Evolutionary conservation across 2,113 vertebrate genomes (phyloP).

Genomic region (Cheilinus undulatus): DNA sequence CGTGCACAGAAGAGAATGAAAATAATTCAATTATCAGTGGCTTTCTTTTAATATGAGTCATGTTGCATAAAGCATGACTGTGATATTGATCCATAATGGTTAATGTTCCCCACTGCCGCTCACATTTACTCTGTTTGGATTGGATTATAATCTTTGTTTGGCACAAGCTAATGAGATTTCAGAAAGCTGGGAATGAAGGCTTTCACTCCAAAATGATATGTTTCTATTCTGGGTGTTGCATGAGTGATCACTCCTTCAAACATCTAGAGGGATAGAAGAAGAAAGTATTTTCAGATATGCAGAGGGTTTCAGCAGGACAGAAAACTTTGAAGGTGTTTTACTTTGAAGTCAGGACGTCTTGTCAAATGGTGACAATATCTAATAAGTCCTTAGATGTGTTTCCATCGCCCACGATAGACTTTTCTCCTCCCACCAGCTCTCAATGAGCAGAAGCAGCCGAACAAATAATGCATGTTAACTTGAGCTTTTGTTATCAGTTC

Average conservation of each 20-base stretch:
- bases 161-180: constrained; percentile 62
- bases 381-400: constrained; percentile 1
- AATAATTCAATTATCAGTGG: constrained; percentile 69
- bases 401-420: constrained; percentile 3
- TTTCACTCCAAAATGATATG: constrained; percentile 41
- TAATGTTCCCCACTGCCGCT: constrained; percentile 36
- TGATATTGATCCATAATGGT: constrained; percentile 65
- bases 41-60: constrained; percentile 66
- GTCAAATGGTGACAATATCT: not conserved
- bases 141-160: constrained; percentile 62
- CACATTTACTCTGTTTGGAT: constrained; percentile 35
- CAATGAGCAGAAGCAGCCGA: not conserved
- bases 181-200: constrained; percentile 40
- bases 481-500: constrained; percentile 1
- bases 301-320: constrained; percentile 12
- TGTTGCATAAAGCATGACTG: constrained; percentile 64
- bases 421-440: not conserved
- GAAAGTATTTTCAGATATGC: not conserved
- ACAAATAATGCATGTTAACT: not conserved
- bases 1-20: constrained; percentile 44
- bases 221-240: constrained; percentile 31
- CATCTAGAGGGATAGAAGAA: not conserved
- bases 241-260: constrained; percentile 19
- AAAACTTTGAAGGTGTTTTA: not conserved
- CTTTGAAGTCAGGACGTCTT: constrained; percentile 2